These are phyloP conservation scores for Lithophane leautieri DNA, from an alignment of 2,888 invertebrate genomes.

Conservation along the genomic window DNA sequence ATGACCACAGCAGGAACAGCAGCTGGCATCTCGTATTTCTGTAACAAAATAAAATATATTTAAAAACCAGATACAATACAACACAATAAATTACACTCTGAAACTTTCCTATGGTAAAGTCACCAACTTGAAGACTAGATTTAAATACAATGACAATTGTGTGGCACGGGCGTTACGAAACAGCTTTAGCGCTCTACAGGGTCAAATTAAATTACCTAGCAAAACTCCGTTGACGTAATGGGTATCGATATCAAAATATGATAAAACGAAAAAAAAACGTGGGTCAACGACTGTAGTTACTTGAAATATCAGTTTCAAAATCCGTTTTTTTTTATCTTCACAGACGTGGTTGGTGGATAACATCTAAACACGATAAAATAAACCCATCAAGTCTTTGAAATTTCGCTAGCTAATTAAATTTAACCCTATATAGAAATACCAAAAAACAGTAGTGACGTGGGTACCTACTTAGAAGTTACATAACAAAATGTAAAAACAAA, in stretches of 20 bases:
- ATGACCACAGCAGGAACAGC: conserved; percentile 68
- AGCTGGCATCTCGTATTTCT: conserved; percentile 68
- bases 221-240: no score
- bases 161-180: background rate
- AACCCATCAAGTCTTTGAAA: no score
- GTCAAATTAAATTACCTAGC: no score
- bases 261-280: no score
- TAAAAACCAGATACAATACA: background rate
- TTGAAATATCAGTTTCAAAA: no score
- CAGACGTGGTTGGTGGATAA: no score
- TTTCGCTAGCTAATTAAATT: no score
- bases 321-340: no score
- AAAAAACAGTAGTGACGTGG: background rate
- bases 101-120: background rate
- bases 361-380: no score
- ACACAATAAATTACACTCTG: background rate
- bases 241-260: no score
- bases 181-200: background rate
- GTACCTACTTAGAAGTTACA: background rate
- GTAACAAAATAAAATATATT: conserved; percentile 71
- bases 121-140: background rate
- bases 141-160: background rate
- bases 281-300: no score
- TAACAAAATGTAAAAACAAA: conserved; percentile 1
- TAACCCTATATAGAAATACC: background rate